phyloP scores from a whole-genome alignment of 92 coral and sea anemone genomes.

The Siderastrea siderea region DNA sequence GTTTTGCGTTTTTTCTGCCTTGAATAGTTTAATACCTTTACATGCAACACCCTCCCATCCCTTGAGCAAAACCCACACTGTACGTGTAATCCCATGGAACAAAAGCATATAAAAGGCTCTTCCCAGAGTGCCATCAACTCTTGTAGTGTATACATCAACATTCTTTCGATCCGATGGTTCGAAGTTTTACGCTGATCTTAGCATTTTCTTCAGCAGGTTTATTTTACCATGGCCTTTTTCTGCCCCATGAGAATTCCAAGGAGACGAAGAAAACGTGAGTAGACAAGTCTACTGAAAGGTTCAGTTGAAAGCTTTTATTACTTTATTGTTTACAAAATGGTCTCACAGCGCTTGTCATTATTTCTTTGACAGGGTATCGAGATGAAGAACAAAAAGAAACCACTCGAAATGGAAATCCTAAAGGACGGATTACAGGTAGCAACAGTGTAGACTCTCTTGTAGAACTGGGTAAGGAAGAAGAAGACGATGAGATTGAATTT shows the following conservation, averaged over 20 bases:
- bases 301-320: constrained; percentile 54
- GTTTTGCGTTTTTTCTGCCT: not conserved
- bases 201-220: constrained; percentile 11
- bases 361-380: constrained; percentile 78
- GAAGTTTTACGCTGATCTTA: not conserved
- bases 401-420: constrained; percentile 68
- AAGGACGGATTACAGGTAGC: constrained; percentile 66
- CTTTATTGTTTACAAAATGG: constrained; percentile 70
- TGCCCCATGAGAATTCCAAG: constrained; percentile 90
- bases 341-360: constrained; percentile 31
- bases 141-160: not conserved
- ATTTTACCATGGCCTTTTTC: constrained; percentile 83
- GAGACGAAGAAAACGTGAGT: constrained; percentile 88
- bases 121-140: constrained; percentile 7
- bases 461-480: constrained; percentile 59
- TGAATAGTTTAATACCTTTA: not conserved
- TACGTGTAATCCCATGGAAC: not conserved
- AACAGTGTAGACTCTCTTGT: constrained; percentile 79
- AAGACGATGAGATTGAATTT: constrained; percentile 76
- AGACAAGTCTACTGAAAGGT: constrained; percentile 12
- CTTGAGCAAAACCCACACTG: not conserved
- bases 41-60: constrained; percentile 16
- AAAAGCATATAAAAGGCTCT: not conserved
- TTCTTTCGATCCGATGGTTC: constrained; percentile 9
- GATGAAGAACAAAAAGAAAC: constrained; percentile 61